Conservation (phyloP, 2,888 invertebrate species). For the Hypolimnas misippus region DNA sequence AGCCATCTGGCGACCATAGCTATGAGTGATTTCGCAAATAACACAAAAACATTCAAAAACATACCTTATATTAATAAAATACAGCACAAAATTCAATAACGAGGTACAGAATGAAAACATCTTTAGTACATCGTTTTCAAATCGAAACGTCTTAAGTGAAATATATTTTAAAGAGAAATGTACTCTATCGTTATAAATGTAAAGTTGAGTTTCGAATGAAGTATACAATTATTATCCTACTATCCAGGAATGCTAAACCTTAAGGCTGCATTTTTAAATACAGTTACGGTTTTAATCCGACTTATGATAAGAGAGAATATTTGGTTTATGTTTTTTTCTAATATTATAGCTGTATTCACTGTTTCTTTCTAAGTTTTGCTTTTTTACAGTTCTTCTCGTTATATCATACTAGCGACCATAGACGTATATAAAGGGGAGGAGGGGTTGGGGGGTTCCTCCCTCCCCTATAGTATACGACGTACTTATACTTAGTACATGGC, state of each 20-base stretch:
- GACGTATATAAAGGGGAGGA: too few relatives aligned
- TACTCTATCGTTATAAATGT: neutral
- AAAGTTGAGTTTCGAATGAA: slow-evolving; percentile 11
- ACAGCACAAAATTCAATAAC: slow-evolving; percentile 21
- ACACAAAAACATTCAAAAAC: slow-evolving; percentile 16
- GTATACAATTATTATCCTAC: slow-evolving; percentile 17
- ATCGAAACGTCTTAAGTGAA: slow-evolving; percentile 16
- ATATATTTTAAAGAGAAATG: slow-evolving; percentile 5
- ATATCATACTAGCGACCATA: too few relatives aligned
- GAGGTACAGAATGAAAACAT: slow-evolving; percentile 13
- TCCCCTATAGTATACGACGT: too few relatives aligned
- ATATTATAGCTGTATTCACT: too few relatives aligned
- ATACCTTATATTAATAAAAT: slow-evolving; percentile 38
- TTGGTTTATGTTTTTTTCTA: neutral
- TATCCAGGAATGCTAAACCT: slow-evolving; percentile 28
- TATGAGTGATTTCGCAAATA: slow-evolving; percentile 25
- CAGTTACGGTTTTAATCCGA: slow-evolving; percentile 2
- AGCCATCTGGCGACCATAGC: too few relatives aligned
- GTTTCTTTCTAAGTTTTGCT: too few relatives aligned
- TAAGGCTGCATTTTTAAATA: slow-evolving; percentile 21
- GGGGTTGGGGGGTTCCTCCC: too few relatives aligned
- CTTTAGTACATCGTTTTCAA: slow-evolving; percentile 15
- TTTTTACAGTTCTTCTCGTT: too few relatives aligned
- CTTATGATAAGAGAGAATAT: neutral
- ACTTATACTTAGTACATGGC: too few relatives aligned